These are phyloP conservation scores for Mantis religiosa DNA, from an alignment of 2,888 invertebrate genomes.

Conservation along the genomic window DNA sequence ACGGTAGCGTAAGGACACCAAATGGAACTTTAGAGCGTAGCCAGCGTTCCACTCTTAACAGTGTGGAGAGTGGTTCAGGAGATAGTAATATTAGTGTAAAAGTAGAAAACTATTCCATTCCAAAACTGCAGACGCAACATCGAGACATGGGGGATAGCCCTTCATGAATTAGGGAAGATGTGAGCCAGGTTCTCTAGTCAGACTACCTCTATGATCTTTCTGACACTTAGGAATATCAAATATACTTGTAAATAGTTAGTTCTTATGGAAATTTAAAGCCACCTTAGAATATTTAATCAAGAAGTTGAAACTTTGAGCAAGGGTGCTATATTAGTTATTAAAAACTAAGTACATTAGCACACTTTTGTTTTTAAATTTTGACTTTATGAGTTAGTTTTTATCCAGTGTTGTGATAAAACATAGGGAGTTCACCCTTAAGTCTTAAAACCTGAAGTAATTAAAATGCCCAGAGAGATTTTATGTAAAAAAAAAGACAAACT, in stretches of 20 bases:
- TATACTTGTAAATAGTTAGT: not conserved
- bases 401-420: not conserved
- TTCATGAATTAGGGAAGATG: not conserved
- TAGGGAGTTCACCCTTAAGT: not conserved
- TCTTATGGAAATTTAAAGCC: not conserved
- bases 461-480: not conserved
- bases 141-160: not conserved
- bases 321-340: not conserved
- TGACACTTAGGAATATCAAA: not conserved
- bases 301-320: not conserved
- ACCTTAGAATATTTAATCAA: not conserved
- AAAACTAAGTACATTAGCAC: not conserved
- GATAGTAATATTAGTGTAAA: conserved; percentile 30
- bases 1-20: not conserved
- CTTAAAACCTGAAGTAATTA: too few relatives aligned
- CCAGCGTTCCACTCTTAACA: not conserved
- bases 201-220: not conserved
- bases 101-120: conserved; percentile 45
- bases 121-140: conserved; percentile 41
- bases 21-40: conserved; percentile 15
- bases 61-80: not conserved
- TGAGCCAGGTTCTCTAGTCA: not conserved
- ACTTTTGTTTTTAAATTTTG: not conserved
- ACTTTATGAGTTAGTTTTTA: not conserved
- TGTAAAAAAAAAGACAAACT: not conserved